Evolutionary conservation across 2,113 vertebrate genomes (phyloP), one percentile per base, ranked within the genome.

Genomic region (Scomber japonicus): DNA sequence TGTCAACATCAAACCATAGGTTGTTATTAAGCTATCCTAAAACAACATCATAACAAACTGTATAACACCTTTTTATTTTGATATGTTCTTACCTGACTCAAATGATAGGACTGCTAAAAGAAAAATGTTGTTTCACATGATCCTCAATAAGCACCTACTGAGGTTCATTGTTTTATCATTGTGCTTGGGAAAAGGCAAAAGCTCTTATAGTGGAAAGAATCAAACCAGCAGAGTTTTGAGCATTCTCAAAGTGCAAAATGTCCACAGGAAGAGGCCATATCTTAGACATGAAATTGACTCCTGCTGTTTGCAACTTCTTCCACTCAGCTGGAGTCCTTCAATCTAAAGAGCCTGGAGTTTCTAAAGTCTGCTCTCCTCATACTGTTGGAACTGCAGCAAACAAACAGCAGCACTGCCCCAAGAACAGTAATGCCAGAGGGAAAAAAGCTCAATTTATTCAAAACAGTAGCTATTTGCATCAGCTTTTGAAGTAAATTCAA

Each of bases 221-320:
- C 80, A 71, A 71, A 82, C 65, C 60, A 81, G 82, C 75, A 77
- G 80, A 86, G 76, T 89, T 86, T 81, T 60, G 51, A 85, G 82
- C 60, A 31, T 74, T 87, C 30, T 75, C 61, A 90, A 89, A 86
- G 89, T 91, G 85, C 71, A 84, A 86, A 84, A 86, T 87, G 85
- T 84, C 82, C 83, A 89, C 71, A 51, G 78, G 81, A 86, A 90
- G 88, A 80, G 64, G 75, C 59, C 79, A 85, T 92, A 80, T 21
- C 89, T 87, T 91, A 84, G 73, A 89, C 89, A 90, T 86, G 67
- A 83, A 92, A 91, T 85, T 86, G 88, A 89, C 76, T 84, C 91
- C 85, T 75, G 89, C 90, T 91, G 90, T 89, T 90, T 83, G 80
- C 74, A 86, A 86, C 86, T 91, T 90, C 87, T 94, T 88, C 64